Base-by-base conservation (phyloP, 2,888 invertebrate species). In the Thymelicus acteon region DNA sequence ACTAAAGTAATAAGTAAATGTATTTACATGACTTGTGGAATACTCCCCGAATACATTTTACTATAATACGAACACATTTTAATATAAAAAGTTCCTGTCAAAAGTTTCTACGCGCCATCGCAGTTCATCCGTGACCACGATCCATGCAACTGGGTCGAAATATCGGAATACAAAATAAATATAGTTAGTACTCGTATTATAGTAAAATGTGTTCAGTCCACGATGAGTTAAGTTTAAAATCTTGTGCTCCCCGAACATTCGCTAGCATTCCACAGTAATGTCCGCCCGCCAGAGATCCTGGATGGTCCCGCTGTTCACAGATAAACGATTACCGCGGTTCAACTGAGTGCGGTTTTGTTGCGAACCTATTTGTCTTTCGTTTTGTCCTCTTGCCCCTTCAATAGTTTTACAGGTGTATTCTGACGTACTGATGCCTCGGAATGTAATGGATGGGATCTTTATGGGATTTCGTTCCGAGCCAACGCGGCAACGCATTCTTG, bases 341-440 rank as follows among this genome's bases (percentile, higher is more conserved):
- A n/a, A 49, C 24, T 15, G 60, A 31, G 64, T 13, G 70, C 60
- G 49, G 70, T 70, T 70, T 70, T 70, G 63, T 64, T 70, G 70
- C 60, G 49, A 64, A 48, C 40, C 69, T 63, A 70, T 70, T 70
- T 70, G 70, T 70, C 70, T 70, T 64, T 65, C 70, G 60, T 60
- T 64, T 65, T 70, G 70, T 70, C 60, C 65, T 60, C 65, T 24
- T 60, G 70, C 70, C 63, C 63, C 70, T 71, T 71, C 70, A 71
- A 70, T 65, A 70, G 70, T 60, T 58, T 64, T 64, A 65, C 70
- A 71, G 70, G 70, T 71, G 70, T 71, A 71, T 64, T 60, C 70
- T 60, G 70, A 65, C 65, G 65, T 71, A 71, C 70, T 15, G 48
- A 62, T 48, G 54, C 31, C 31, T 64, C 10, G 69, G 70, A 70